Base-by-base conservation (phyloP, 2,888 invertebrate genomes). In the Drosophila rubida region DNA sequence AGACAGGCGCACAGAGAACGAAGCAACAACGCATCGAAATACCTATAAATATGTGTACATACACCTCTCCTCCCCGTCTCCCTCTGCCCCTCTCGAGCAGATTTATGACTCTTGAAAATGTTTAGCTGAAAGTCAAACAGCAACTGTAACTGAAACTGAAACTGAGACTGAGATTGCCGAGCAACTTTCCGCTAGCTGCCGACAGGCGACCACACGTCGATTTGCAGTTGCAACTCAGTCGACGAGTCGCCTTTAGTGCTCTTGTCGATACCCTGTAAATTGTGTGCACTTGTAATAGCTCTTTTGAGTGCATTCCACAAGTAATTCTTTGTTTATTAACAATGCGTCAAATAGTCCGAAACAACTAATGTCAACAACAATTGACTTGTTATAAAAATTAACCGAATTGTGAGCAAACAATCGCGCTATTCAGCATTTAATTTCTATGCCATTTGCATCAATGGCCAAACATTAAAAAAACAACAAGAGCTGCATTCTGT, bases 61-160 rank as follows among this genome's bases (percentile, higher is more conserved):
- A 32, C 4, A 39, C 32, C 19, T 19, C 19, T 19, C 19, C 3
- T 19, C 19, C 19, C 19, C 19, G 2, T 19, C 19, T 19, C 19
- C 2, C 19, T 19, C 19, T 19, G 19, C 1, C 3, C 3, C 19
- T 19, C 19, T 19, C 3, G 42, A 64, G 79, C 72, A 77, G 80
- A 83, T 83, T 79, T 79, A 81, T 80, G 77, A 63, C 81, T 79
- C 77, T 80, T 61, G 63, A 79, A 77, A 75, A 77, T 79, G 66
- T 75, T 81, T 69, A 75, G 70, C 79, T 65, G 62, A 60, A 30
- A 53, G 27, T 42, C 30, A 30, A 30, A 53, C 41, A 6, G n/a
- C 37, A 41, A 50, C 23, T 50, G 50, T 13, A 73, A 80, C 57
- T 58, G 44, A 39, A 80, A 71, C 39, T 70, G n/a, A n/a, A 41